Evolutionary conservation across 2,888 invertebrate genomes (phyloP).

Genomic region (Tortricodes alternella): DNA sequence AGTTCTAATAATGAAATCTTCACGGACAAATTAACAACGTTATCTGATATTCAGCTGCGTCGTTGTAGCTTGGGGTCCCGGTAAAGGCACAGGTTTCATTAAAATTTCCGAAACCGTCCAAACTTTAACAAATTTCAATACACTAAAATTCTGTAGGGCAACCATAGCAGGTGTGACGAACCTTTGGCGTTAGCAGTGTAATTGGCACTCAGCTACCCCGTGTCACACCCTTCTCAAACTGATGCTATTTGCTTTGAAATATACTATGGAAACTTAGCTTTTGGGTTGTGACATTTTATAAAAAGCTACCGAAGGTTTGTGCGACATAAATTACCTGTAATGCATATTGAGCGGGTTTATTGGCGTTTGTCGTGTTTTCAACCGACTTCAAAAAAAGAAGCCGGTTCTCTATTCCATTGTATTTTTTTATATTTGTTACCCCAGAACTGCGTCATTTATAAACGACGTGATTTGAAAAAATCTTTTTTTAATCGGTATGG

Average conservation of each 20-base stretch:
- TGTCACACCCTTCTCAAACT: constrained; percentile 70
- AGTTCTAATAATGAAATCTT: no score
- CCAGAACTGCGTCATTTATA: background rate
- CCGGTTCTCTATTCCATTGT: background rate
- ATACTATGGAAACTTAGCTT: constrained; percentile 42
- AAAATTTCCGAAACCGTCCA: constrained; percentile 15
- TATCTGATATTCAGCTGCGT: no score
- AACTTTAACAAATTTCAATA: constrained; percentile 24
- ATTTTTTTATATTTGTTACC: background rate
- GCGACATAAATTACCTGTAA: constrained; percentile 20
- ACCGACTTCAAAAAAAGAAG: no score
- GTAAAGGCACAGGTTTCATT: constrained; percentile 9
- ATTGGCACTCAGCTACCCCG: constrained; percentile 62
- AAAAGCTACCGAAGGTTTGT: constrained; percentile 17
- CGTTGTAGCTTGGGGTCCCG: no score
- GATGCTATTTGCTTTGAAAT: constrained; percentile 60
- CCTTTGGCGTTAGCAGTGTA: constrained; percentile 45
- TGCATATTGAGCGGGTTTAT: constrained; percentile 12
- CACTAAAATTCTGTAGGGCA: constrained; percentile 22
- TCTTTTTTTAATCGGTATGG: no score
- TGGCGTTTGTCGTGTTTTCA: constrained; percentile 2
- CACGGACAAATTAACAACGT: no score
- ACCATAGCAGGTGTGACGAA: constrained; percentile 30
- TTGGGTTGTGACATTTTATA: constrained; percentile 24
- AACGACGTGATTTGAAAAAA: background rate